These are phyloP conservation scores for Netelia fuscicornis DNA, from an alignment of 2,888 invertebrate species.

Conservation along the genomic window DNA sequence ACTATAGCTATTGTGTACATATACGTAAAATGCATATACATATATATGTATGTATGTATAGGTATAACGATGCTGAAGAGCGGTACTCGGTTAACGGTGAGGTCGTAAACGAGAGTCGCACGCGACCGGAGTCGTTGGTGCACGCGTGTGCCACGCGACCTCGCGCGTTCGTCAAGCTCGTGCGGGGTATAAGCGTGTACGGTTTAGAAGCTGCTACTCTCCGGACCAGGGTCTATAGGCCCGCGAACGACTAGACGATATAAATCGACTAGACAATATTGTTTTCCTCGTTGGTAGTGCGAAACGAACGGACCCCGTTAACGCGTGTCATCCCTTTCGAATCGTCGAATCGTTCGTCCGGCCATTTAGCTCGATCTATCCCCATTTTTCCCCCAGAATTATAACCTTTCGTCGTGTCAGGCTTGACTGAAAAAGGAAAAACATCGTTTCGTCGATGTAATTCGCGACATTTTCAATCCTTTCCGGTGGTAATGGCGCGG, in stretches of 20 bases:
- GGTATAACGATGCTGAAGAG: slow-evolving; percentile 53
- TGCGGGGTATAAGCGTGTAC: slow-evolving; percentile 1
- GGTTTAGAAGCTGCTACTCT: slow-evolving; percentile 20
- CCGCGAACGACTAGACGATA: slow-evolving; percentile 17
- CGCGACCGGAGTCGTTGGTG: slow-evolving; percentile 72
- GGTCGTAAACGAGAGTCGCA: slow-evolving; percentile 73
- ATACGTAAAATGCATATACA: slow-evolving; percentile 7
- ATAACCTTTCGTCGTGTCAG: not conserved
- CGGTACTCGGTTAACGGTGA: slow-evolving; percentile 62
- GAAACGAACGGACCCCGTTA: no score
- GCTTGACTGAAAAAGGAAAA: not conserved
- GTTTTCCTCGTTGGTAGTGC: not conserved
- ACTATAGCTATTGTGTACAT: not conserved
- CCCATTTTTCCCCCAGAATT: not conserved
- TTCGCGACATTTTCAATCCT: not conserved
- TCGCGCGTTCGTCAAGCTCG: slow-evolving; percentile 53
- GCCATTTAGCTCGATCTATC: not conserved
- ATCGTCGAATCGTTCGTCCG: not conserved
- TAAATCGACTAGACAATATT: slow-evolving; percentile 37
- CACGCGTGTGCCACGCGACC: slow-evolving; percentile 79
- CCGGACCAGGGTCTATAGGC: slow-evolving; percentile 6
- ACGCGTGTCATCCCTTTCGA: no score
- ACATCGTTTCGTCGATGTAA: not conserved
- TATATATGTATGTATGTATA: slow-evolving; percentile 7
- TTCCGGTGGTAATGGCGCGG: not conserved